Evolutionary conservation across 2,113 vertebrate species (phyloP).

Genomic region (Acanthisitta chloris): DNA sequence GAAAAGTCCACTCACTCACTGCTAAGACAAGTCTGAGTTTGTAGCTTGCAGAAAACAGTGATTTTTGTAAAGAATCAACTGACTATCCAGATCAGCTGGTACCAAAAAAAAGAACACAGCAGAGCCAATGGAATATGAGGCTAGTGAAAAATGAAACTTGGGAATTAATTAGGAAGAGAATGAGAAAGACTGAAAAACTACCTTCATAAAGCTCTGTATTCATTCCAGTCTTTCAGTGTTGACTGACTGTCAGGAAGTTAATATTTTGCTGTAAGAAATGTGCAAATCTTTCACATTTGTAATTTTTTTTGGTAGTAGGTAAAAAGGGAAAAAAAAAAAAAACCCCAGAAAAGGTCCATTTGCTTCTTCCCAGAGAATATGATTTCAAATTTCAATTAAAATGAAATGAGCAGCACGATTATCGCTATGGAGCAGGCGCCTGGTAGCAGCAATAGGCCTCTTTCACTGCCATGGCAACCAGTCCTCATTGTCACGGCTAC

Average conservation of each 20-base stretch:
- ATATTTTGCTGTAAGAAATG: conserved; percentile 65
- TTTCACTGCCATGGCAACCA: conserved; percentile 86
- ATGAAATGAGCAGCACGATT: conserved; percentile 81
- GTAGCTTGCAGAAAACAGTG: not conserved
- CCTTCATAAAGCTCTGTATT: conserved; percentile 1
- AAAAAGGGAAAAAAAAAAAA: not conserved
- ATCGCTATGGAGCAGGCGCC: conserved; percentile 80
- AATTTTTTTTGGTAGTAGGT: not conserved
- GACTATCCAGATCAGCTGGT: not conserved
- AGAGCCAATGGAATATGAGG: not conserved
- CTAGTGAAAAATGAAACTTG: conserved; percentile 14
- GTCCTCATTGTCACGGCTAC: conserved; percentile 82
- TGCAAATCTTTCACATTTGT: conserved; percentile 55
- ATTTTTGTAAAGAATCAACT: not conserved
- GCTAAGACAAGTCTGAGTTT: not conserved
- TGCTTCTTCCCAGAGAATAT: conserved; percentile 74
- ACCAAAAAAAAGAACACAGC: not conserved
- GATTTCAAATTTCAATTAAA: conserved; percentile 88
- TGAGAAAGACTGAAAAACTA: conserved; percentile 2
- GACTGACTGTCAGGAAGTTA: conserved; percentile 40
- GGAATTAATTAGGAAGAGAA: conserved; percentile 50
- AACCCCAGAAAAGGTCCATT: conserved; percentile 66
- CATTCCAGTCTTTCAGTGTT: not conserved
- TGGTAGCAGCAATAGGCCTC: conserved; percentile 72
- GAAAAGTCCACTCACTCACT: not conserved